phyloP scores from a whole-genome alignment of 2,888 invertebrate species.

The Erebia epiphron region DNA sequence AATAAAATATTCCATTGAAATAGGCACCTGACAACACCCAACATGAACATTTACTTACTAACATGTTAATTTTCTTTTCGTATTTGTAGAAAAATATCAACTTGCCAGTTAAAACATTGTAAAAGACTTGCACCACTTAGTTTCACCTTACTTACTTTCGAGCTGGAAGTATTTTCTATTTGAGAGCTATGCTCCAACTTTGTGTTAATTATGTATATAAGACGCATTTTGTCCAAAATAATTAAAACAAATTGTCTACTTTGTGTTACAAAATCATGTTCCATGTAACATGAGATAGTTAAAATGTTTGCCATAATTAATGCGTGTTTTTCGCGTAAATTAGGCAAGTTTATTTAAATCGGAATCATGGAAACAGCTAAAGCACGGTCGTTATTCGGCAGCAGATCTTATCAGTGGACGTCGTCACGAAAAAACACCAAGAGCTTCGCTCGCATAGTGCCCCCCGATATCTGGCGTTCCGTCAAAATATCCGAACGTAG shows the following conservation, averaged over 20 bases:
- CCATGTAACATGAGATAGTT: constrained; percentile 10
- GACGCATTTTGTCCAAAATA: no score
- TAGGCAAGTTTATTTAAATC: constrained; percentile 30
- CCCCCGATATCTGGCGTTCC: constrained; percentile 70
- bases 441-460: constrained; percentile 62
- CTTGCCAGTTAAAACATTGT: background rate
- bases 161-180: no score
- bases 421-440: constrained; percentile 59
- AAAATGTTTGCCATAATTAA: constrained; percentile 21
- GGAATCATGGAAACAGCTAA: constrained; percentile 41
- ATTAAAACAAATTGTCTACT: no score
- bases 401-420: constrained; percentile 60
- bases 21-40: background rate
- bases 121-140: no score
- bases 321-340: constrained; percentile 24
- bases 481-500: constrained; percentile 75
- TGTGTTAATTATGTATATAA: no score
- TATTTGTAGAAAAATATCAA: background rate
- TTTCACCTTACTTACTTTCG: no score
- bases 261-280: constrained; percentile 11
- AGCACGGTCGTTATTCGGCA: constrained; percentile 45
- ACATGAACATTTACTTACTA: background rate
- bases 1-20: background rate
- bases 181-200: no score
- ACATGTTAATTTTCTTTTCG: no score